These are phyloP conservation scores for Acridotheres tristis DNA, from an alignment of 2,797 vertebrate genomes.

Conservation along the genomic window DNA sequence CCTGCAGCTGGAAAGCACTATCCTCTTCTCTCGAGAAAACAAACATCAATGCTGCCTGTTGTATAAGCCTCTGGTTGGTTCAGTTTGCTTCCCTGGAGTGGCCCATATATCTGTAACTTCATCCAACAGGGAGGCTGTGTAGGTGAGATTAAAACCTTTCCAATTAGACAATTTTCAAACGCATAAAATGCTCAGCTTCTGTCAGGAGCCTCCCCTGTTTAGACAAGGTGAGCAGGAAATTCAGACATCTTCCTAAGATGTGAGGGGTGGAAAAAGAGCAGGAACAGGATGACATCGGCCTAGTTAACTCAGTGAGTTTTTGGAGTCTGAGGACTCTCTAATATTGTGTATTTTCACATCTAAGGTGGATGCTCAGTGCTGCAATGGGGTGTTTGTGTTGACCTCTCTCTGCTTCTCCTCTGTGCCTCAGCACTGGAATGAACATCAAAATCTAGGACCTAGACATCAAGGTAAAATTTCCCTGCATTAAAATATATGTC, in stretches of 20 bases:
- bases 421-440: background rate
- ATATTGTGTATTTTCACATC: background rate
- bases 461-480: background rate
- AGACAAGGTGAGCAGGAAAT: background rate
- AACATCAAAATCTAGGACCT: background rate
- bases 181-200: background rate
- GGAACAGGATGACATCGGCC: rapidly evolving
- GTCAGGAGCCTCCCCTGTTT: background rate
- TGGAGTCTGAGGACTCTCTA: background rate
- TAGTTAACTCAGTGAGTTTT: background rate
- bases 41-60: conserved; percentile 11
- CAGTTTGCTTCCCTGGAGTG: background rate
- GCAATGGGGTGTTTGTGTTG: background rate
- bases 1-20: conserved; percentile 12
- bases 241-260: background rate
- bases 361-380: background rate
- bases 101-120: background rate
- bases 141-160: background rate
- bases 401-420: background rate
- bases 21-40: background rate
- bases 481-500: background rate
- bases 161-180: background rate
- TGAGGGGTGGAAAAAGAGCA: background rate
- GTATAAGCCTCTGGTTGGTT: background rate
- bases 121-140: background rate